Conservation (phyloP, 1,140 invertebrate species). For the Macrostomum lignano region DNA sequence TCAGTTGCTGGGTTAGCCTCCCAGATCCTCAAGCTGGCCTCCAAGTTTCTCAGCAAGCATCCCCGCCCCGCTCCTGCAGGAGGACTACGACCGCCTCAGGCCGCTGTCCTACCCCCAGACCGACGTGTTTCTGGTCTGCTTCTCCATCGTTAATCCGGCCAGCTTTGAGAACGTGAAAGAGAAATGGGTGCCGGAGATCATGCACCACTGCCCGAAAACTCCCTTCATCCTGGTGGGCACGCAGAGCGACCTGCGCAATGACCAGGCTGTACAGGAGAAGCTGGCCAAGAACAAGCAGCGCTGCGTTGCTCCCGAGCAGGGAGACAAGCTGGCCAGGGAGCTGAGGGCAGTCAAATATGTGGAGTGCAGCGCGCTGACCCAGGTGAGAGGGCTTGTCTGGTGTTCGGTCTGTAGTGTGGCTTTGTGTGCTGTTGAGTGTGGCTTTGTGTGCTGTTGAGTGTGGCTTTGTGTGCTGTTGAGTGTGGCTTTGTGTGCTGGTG, state of each 20-base stretch:
- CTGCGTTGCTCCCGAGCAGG: slow-evolving; percentile 28
- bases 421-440: no score
- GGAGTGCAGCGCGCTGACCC: slow-evolving; percentile 56
- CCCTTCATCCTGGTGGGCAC: slow-evolving; percentile 48
- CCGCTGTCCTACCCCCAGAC: slow-evolving; percentile 36
- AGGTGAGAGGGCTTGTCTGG: no score
- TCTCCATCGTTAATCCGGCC: slow-evolving; percentile 57
- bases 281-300: slow-evolving; percentile 3
- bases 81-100: slow-evolving; percentile 24
- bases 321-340: slow-evolving; percentile 88
- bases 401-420: no score
- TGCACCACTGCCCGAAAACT: slow-evolving; percentile 55
- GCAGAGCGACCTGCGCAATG: slow-evolving; percentile 25
- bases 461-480: no score
- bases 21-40: no score
- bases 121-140: slow-evolving; percentile 70
- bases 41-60: no score
- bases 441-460: no score
- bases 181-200: slow-evolving; percentile 53
- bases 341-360: slow-evolving; percentile 98
- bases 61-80: no score
- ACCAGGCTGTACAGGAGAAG: slow-evolving; percentile 8
- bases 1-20: no score
- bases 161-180: slow-evolving; percentile 43
- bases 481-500: no score